A percentile compares a stretch with the other conserved stretches of the same genome.
phyloP scores from a whole-genome alignment of 2,888 invertebrate genomes.

The Mystacides longicornis region DNA sequence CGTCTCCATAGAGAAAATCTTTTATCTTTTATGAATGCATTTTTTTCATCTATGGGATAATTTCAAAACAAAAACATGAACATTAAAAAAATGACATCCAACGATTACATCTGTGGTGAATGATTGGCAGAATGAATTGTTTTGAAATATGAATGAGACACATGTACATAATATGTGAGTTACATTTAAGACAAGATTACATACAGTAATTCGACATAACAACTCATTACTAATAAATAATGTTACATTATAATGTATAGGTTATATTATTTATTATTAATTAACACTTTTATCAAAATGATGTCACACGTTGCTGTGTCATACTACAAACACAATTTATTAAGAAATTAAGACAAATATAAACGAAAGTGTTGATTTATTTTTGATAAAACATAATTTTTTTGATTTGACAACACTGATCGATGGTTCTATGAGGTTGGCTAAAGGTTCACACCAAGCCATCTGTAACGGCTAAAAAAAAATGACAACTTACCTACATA shows the following conservation, averaged over 20 bases:
- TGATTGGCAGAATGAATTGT: too few species aligned
- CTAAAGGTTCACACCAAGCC: too few species aligned
- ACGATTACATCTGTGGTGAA: background rate
- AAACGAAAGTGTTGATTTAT: slow-evolving; percentile 4
- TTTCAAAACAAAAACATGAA: too few species aligned
- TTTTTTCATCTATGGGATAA: too few species aligned
- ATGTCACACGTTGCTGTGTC: background rate
- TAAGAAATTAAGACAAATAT: background rate
- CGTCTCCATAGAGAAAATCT: too few species aligned
- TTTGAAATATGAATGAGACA: background rate
- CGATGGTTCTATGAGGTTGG: too few species aligned
- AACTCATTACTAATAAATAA: slow-evolving; percentile 19
- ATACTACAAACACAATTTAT: background rate
- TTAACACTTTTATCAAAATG: slow-evolving; percentile 4
- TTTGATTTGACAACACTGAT: background rate
- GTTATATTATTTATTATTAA: slow-evolving; percentile 8
- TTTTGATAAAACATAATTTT: slow-evolving; percentile 4
- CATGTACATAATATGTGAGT: background rate
- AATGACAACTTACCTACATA: too few species aligned
- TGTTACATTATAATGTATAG: slow-evolving; percentile 7
- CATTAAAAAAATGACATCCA: background rate
- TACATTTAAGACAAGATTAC: slow-evolving; percentile 10
- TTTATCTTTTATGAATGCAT: too few species aligned
- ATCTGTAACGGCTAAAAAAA: too few species aligned
- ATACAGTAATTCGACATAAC: slow-evolving; percentile 14